These are phyloP conservation scores for Nezara viridula DNA, from an alignment of 2,888 invertebrate genomes.

Conservation along the genomic window DNA sequence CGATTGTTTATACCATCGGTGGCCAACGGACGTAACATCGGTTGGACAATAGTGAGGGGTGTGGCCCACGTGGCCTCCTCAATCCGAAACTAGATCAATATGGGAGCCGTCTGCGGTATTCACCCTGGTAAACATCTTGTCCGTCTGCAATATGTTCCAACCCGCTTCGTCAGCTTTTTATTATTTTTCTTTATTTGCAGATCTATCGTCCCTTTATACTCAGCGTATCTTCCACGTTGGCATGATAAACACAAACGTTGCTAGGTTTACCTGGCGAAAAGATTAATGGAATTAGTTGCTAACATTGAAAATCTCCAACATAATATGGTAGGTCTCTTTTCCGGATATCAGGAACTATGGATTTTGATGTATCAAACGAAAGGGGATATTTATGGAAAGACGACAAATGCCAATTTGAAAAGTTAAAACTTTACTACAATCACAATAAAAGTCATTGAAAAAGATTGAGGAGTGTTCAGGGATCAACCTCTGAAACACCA, in stretches of 20 bases:
- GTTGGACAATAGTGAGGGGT: conserved; percentile 26
- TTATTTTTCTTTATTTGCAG: not conserved
- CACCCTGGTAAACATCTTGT: conserved; percentile 16
- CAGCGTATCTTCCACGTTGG: not conserved
- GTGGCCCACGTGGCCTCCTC: not conserved
- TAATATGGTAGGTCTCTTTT: too few species aligned
- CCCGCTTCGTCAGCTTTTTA: not conserved
- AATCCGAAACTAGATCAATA: conserved; percentile 43
- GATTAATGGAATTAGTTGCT: not conserved
- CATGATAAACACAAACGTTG: not conserved
- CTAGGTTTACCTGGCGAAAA: not conserved
- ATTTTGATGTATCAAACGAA: too few species aligned
- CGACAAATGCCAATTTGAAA: too few species aligned
- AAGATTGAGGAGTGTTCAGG: too few species aligned
- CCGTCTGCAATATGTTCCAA: not conserved
- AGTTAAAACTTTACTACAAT: too few species aligned
- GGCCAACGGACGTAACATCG: not conserved
- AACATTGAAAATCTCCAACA: too few species aligned
- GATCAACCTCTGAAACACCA: too few species aligned
- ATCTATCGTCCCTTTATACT: not conserved
- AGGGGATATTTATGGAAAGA: too few species aligned
- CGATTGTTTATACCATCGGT: not conserved
- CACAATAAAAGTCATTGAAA: too few species aligned
- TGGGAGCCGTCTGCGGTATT: conserved; percentile 27
- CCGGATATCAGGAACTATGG: too few species aligned